Evolutionary conservation across 2,113 vertebrate genomes (phyloP), one percentile per base, ranked within the genome.

Genomic region (Riparia riparia): DNA sequence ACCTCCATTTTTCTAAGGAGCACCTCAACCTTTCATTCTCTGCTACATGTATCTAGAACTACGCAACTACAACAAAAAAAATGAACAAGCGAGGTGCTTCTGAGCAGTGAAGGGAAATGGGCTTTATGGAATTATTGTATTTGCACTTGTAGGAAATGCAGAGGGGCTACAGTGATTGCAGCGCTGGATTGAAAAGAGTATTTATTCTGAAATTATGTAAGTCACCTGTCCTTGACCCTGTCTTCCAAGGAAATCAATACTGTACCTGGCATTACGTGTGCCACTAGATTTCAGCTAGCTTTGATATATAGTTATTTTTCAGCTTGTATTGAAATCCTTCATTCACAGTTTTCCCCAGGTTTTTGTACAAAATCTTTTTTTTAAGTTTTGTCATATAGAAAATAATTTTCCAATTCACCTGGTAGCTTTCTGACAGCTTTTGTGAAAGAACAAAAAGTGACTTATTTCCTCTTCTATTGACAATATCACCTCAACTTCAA

Each of bases 381-480:
- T 22, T 8, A 25, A 17, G 17, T 82, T 88, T 73, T 76, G 7
- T 81, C 39, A 63, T 61, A 34, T 34, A 85, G 47, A 49, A 61
- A 74, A 69, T n/a, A 41, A 31, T 57, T 89, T 78, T 39, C 39
- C 10, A 2, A 60, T 83, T 93, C 51, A 65, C 42, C 42, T 44
- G 66, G 25, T 76, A 91, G 50, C 31, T 68, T 90, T 80, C 49
- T 51, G 72, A 58, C 29, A 88, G 76, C 53, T 58, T 26, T 50
- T 66, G 42, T 91, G 58, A 83, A 93, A 82, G 82, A 90, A 83
- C n/a, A 90, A 86, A 92, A 64, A 26, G 29, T 49, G 44, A 11
- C 51, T 95, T 93, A 63, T 81, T 83, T 82, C 58, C 34, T 92
- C 29, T 50, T 68, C 42, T 71, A 41, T 63, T 89, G 73, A 81